phyloP scores from a whole-genome alignment of 2,888 invertebrate genomes.

The Laothoe populi region DNA sequence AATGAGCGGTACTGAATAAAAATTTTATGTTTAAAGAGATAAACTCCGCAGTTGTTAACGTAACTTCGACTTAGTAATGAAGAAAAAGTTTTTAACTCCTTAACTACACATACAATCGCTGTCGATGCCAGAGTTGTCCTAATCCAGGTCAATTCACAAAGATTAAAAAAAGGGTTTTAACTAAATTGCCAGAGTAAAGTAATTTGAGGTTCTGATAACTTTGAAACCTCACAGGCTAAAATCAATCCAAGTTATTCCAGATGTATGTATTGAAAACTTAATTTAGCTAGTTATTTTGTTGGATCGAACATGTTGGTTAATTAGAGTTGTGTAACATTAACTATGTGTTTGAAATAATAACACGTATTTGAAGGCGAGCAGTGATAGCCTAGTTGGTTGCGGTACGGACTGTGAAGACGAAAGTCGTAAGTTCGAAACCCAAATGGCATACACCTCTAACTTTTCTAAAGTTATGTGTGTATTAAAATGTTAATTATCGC shows the following conservation, averaged over 20 bases:
- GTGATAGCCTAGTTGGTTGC: too few species aligned
- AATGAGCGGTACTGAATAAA: background rate
- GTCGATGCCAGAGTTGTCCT: background rate
- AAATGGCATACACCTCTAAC: too few species aligned
- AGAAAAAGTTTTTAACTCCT: background rate
- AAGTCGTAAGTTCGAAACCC: too few species aligned
- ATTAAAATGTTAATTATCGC: too few species aligned
- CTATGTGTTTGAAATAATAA: too few species aligned
- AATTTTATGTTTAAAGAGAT: background rate
- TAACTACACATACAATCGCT: background rate
- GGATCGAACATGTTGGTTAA: background rate
- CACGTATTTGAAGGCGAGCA: too few species aligned
- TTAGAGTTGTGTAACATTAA: background rate
- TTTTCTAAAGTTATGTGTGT: too few species aligned
- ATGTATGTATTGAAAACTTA: background rate
- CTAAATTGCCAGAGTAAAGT: slow-evolving; percentile 14
- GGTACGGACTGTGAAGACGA: too few species aligned
- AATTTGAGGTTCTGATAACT: background rate
- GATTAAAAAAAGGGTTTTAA: slow-evolving; percentile 7
- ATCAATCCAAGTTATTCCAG: background rate
- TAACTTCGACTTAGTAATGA: background rate
- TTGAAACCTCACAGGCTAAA: background rate
- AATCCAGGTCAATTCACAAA: slow-evolving; percentile 4
- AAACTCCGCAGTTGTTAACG: background rate
- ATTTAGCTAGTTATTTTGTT: background rate